phyloP scores from a whole-genome alignment of 2,113 vertebrate genomes.

The Calonectris borealis region DNA sequence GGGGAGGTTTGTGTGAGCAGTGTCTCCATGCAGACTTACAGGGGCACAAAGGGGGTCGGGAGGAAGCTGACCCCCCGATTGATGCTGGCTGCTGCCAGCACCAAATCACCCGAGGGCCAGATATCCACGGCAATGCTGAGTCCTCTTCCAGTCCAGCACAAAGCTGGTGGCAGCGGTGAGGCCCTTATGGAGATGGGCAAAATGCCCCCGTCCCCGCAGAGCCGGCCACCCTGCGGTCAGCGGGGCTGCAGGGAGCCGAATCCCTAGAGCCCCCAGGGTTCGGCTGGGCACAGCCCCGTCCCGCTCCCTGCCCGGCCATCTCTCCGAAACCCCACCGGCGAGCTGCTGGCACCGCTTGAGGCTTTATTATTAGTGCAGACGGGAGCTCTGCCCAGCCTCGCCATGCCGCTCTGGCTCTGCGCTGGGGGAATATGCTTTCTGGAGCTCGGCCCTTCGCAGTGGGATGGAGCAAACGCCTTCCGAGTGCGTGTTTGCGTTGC shows the following conservation, averaged over 20 bases:
- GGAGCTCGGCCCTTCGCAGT: rapidly evolving
- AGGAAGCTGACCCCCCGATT: background rate
- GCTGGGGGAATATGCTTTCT: background rate
- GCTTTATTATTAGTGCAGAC: background rate
- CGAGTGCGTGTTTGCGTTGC: rapidly evolving
- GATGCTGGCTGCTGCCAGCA: background rate
- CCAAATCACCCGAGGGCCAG: background rate
- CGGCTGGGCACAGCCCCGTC: background rate
- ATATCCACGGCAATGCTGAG: rapidly evolving
- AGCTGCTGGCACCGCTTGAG: rapidly evolving
- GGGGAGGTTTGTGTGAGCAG: background rate
- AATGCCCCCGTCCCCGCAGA: background rate
- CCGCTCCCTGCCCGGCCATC: rapidly evolving
- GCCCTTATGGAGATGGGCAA: background rate
- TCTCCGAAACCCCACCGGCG: rapidly evolving
- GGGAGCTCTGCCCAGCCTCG: background rate
- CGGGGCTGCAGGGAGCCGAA: background rate
- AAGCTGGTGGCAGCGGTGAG: background rate
- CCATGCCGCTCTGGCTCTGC: background rate
- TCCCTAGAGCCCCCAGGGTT: background rate
- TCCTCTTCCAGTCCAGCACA: background rate
- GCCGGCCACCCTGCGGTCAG: rapidly evolving
- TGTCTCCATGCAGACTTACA: rapidly evolving
- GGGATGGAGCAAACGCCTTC: background rate
- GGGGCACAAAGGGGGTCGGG: rapidly evolving